Base-by-base conservation (phyloP, 2,888 invertebrate genomes). In the Reticulitermes lucifugus region DNA sequence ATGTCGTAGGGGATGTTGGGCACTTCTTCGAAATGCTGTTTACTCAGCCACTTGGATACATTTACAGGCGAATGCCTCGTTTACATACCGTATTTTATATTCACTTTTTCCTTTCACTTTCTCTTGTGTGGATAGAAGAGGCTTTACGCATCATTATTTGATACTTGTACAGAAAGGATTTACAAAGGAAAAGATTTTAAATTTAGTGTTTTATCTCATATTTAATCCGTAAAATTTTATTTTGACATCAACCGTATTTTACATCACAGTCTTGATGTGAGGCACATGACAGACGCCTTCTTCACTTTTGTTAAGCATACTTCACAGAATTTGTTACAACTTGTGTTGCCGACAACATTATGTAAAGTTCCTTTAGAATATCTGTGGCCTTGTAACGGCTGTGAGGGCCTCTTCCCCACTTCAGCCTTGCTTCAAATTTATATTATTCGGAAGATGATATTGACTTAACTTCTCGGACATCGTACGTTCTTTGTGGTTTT, bases 281-380 rank as follows among this genome's bases (percentile, higher is more conserved):
- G 25, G 65, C 65, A 65, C 65, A 65, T 6, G 65, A 25, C 25
- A 65, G 10, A 65, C n/a, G n/a, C n/a, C n/a, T 65, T 5, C 25
- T n/a, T 25, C 25, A 7, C 65, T 65, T 25, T 25, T 65, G 9
- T n/a, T 25, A 1, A 3, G 14, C 12, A 5, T 65, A 25, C 25
- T 65, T 65, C n/a, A 25, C 65, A 25, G 65, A 65, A 65, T n/a
- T 65, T 65, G n/a, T 65, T 65, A 65, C n/a, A 65, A 65, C 25
- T 25, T 65, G 65, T 25, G 25, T 0, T 25, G 65, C 9, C n/a
- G 65, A 65, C 65, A 65, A 2, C 12, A n/a, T 65, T n/a, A 1
- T 65, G 25, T n/a, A 12, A 65, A 65, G 65, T 65, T 65, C 6
- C 2, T n/a, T 65, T 65, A n/a, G 65, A 65, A n/a, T n/a, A 65